These are phyloP conservation scores for Sitodiplosis mosellana DNA, from an alignment of 1,140 invertebrate species.

Conservation along the genomic window DNA sequence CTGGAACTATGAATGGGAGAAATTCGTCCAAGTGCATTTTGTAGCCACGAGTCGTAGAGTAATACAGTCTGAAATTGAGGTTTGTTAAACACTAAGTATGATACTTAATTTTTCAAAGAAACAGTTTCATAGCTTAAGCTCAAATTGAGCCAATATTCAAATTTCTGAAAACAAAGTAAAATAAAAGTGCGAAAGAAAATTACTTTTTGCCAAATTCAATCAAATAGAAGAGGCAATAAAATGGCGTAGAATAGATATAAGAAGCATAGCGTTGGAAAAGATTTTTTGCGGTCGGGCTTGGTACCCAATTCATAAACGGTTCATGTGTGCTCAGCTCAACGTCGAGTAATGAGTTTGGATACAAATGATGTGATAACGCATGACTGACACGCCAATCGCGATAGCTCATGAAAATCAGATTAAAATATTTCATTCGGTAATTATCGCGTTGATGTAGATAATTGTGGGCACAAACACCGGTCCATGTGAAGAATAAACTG, in stretches of 20 bases:
- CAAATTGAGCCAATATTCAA: no score
- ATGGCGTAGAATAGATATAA: constrained; percentile 29
- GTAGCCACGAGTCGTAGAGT: no score
- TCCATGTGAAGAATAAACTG: constrained; percentile 35
- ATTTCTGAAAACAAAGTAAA: no score
- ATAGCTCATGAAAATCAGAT: constrained; percentile 40
- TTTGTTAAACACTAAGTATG: no score
- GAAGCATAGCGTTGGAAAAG: constrained; percentile 24
- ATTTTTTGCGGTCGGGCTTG: constrained; percentile 28
- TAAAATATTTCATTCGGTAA: constrained; percentile 66
- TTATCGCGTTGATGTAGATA: constrained; percentile 64
- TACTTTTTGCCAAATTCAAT: constrained; percentile 26
- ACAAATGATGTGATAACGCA: constrained; percentile 60
- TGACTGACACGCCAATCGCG: constrained; percentile 61
- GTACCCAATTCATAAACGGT: constrained; percentile 45
- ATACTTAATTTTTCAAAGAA: no score
- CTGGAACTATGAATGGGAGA: constrained; percentile 32
- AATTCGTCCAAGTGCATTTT: constrained; percentile 19
- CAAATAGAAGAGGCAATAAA: constrained; percentile 27
- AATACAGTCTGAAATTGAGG: no score
- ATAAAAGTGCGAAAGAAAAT: no score
- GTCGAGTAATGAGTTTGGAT: constrained; percentile 60
- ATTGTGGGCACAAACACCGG: constrained; percentile 48
- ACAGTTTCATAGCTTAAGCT: no score
- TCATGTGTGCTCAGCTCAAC: constrained; percentile 50